Conservation (phyloP, 2,888 invertebrate species). For the Meta bourneti region DNA sequence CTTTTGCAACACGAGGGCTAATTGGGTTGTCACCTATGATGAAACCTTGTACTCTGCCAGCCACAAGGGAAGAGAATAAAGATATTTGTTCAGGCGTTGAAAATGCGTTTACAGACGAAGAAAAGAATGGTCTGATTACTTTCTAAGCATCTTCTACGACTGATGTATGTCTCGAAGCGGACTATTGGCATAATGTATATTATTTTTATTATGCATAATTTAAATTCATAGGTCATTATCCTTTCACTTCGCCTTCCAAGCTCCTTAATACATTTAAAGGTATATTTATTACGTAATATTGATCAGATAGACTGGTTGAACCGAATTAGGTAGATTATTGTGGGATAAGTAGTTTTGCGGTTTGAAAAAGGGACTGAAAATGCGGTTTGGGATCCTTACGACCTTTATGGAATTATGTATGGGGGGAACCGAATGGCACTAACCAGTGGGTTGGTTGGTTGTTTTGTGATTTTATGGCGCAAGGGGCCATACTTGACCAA, state of each 20-base stretch:
- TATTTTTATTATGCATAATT: slow-evolving; percentile 56
- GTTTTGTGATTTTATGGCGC: too few species aligned
- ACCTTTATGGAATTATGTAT: too few species aligned
- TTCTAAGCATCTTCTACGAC: neutral
- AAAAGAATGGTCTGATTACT: slow-evolving; percentile 20
- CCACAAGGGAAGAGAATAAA: too few species aligned
- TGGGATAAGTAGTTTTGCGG: neutral
- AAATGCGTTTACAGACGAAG: too few species aligned
- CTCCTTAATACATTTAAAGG: slow-evolving; percentile 19
- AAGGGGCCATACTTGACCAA: too few species aligned
- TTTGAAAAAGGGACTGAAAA: neutral
- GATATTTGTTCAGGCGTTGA: too few species aligned
- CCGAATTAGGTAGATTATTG: neutral
- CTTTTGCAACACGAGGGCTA: too few species aligned
- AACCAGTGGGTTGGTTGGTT: too few species aligned
- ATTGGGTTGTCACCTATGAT: too few species aligned
- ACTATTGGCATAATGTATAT: slow-evolving; percentile 46
- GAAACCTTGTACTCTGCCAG: too few species aligned
- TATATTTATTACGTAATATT: slow-evolving; percentile 17
- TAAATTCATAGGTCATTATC: slow-evolving; percentile 52
- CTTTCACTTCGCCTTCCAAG: slow-evolving; percentile 1
- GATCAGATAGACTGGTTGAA: slow-evolving; percentile 9
- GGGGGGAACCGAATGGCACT: too few species aligned
- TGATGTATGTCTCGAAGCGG: slow-evolving; percentile 22
- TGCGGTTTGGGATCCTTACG: neutral